Conservation (phyloP, 2,797 vertebrate species). For the Danio albolineatus region DNA sequence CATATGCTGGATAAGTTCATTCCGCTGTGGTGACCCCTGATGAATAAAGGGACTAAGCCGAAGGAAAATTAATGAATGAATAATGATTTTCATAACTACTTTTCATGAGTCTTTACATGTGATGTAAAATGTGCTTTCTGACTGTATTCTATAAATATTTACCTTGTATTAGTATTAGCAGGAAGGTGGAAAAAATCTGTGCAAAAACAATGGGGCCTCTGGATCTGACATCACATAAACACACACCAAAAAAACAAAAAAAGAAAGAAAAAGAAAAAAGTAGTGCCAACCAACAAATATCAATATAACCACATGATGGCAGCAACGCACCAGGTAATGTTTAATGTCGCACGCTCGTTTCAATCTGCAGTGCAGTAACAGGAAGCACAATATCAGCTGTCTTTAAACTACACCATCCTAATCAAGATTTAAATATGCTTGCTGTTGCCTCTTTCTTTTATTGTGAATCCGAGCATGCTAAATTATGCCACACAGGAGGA, state of each 20-base stretch:
- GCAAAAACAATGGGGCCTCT: background rate
- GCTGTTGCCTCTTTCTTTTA: background rate
- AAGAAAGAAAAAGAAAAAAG: background rate
- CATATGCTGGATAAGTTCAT: no score
- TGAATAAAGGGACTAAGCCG: no score
- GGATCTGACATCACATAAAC: background rate
- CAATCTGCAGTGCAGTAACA: slow-evolving; percentile 28
- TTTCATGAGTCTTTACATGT: no score
- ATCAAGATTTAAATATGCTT: slow-evolving; percentile 1
- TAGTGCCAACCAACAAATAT: background rate
- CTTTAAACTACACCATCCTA: background rate
- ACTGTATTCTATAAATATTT: no score
- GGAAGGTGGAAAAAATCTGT: background rate
- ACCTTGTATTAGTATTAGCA: no score
- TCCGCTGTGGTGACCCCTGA: no score
- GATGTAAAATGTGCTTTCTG: no score
- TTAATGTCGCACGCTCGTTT: background rate
- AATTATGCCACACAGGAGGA: slow-evolving; percentile 2
- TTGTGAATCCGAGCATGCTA: background rate
- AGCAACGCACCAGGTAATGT: slow-evolving; percentile 27
- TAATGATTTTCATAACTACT: no score
- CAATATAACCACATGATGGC: slow-evolving; percentile 23
- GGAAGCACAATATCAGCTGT: background rate
- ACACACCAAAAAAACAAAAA: no score
- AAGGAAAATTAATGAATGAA: no score